Conservation (phyloP, 2,113 vertebrate genomes). For the Paramisgurnus dabryanus region DNA sequence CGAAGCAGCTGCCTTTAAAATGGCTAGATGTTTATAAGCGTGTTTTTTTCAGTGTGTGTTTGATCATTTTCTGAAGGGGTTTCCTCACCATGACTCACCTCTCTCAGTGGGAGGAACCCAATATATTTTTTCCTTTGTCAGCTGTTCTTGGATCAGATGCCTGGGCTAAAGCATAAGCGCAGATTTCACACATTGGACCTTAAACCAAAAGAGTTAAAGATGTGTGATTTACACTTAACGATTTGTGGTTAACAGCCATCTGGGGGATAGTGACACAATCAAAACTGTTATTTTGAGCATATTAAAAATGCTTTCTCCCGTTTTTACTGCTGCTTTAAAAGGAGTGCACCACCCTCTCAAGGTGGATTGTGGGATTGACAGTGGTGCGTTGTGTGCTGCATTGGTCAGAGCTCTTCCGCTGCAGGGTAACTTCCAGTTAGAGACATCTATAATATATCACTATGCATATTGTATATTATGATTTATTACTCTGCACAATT, state of each 20-base stretch:
- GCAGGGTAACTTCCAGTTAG: no score
- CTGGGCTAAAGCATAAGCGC: conserved; percentile 1
- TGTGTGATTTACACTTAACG: background rate
- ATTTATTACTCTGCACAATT: no score
- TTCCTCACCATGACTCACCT: conserved; percentile 50
- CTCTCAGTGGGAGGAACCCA: conserved; percentile 33
- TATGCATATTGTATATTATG: no score
- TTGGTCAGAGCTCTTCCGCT: no score
- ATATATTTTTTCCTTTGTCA: conserved; percentile 21
- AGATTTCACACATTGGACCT: conserved; percentile 5
- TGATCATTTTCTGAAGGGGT: conserved; percentile 42
- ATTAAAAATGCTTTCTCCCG: background rate
- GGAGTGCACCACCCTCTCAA: no score
- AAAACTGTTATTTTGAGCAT: background rate
- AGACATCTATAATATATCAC: no score
- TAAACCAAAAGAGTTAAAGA: conserved; percentile 6
- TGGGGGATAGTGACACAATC: background rate
- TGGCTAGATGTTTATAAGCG: background rate
- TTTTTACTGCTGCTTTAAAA: no score
- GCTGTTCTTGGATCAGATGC: conserved; percentile 39
- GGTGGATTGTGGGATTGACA: no score
- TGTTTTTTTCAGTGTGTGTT: conserved; percentile 21
- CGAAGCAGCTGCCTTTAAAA: background rate
- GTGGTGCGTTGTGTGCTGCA: no score
- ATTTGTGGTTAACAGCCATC: background rate